A percentile compares a stretch with the other conserved stretches of the same genome.
Evolutionary conservation across 2,888 invertebrate genomes (phyloP).

Genomic region (Chalcis sispes): DNA sequence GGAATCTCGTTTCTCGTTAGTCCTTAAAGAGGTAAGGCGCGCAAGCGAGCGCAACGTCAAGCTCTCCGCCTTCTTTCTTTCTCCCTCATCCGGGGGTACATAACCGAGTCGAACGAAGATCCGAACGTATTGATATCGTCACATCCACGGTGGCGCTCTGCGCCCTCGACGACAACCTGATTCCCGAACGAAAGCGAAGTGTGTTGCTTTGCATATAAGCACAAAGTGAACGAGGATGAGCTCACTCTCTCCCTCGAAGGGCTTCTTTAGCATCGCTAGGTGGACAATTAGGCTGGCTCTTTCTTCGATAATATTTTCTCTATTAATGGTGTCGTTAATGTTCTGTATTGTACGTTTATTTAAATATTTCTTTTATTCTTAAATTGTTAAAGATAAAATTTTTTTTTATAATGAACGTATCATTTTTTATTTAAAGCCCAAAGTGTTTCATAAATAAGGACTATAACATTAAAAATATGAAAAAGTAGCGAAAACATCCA

Average conservation of each 20-base stretch:
- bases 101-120: slow-evolving; percentile 62
- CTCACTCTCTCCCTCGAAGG: neutral
- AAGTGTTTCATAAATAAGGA: neutral
- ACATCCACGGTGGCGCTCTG: slow-evolving; percentile 45
- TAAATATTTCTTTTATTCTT: no score
- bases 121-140: slow-evolving; percentile 66
- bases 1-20: slow-evolving; percentile 72
- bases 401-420: neutral
- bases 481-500: neutral
- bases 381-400: no score
- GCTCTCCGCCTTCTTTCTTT: neutral
- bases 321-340: neutral
- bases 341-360: no score
- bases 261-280: neutral
- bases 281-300: slow-evolving; percentile 27
- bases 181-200: slow-evolving; percentile 48
- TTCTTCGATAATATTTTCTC: slow-evolving; percentile 10
- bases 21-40: slow-evolving; percentile 58
- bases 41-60: neutral
- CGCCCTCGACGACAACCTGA: slow-evolving; percentile 15
- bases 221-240: slow-evolving; percentile 16
- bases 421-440: neutral
- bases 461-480: slow-evolving; percentile 4
- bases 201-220: slow-evolving; percentile 55
- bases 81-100: slow-evolving; percentile 33